phyloP scores from a whole-genome alignment of 2,888 invertebrate genomes.

The Acheta domesticus region DNA sequence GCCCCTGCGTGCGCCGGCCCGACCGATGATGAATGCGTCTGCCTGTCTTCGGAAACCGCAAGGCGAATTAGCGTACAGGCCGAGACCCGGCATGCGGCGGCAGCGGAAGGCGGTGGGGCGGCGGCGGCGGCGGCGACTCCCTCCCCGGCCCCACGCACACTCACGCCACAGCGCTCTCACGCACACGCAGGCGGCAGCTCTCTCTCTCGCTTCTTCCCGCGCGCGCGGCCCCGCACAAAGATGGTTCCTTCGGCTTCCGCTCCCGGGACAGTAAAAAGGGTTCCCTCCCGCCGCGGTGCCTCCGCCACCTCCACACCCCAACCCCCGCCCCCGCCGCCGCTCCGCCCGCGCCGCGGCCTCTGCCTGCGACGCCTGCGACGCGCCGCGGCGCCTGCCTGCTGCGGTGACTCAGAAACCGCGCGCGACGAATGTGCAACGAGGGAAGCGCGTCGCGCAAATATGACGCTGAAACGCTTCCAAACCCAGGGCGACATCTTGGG shows the following conservation, averaged over 20 bases:
- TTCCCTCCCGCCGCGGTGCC: background rate
- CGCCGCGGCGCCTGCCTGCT: background rate
- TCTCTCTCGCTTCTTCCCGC: no score
- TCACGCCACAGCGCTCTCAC: background rate
- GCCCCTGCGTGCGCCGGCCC: background rate
- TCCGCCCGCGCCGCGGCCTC: no score
- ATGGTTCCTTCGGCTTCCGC: no score
- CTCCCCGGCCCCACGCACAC: background rate
- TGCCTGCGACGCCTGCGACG: background rate
- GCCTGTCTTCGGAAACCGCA: background rate
- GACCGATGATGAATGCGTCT: background rate
- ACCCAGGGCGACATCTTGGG: background rate
- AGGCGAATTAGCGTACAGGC: constrained; percentile 4
- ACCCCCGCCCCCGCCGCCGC: background rate
- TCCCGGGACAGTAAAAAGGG: no score
- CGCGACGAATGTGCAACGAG: background rate
- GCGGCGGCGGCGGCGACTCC: background rate
- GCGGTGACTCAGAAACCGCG: background rate
- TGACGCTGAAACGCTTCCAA: background rate
- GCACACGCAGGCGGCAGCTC: no score
- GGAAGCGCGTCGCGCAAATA: background rate
- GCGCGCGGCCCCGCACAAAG: no score
- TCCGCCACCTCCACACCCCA: background rate
- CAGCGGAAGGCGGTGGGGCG: background rate
- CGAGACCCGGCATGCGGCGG: background rate